These are phyloP conservation scores for Trichomycterus rosablanca DNA, from an alignment of 2,113 vertebrate genomes.

Conservation along the genomic window DNA sequence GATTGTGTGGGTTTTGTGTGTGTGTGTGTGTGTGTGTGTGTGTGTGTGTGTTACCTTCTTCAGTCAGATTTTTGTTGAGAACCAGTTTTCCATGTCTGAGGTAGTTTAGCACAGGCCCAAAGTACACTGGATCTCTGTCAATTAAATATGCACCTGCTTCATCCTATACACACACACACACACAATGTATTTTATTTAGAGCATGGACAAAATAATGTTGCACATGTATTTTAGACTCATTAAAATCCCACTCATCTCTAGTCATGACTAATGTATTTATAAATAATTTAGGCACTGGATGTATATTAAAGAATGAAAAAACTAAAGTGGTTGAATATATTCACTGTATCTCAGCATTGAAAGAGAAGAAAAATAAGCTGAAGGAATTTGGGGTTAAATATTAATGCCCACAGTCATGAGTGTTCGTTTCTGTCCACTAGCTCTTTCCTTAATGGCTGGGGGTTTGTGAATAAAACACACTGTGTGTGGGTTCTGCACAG, in stretches of 20 bases:
- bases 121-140: constrained; percentile 95
- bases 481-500: background rate
- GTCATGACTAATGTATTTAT: too few species aligned
- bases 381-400: constrained; percentile 36
- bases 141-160: constrained; percentile 97
- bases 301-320: too few species aligned
- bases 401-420: constrained; percentile 29
- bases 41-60: constrained; percentile 78
- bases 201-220: too few species aligned
- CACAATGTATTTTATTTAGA: too few species aligned
- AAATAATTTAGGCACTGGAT: too few species aligned
- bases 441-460: constrained; percentile 31
- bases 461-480: constrained; percentile 42
- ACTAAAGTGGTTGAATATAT: too few species aligned
- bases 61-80: constrained; percentile 93
- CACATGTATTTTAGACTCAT: too few species aligned
- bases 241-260: too few species aligned
- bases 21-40: background rate
- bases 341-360: background rate
- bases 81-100: constrained; percentile 95
- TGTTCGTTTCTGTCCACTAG: constrained; percentile 16
- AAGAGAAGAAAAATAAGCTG: constrained; percentile 10
- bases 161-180: constrained; percentile 67
- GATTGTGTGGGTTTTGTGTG: too few species aligned
- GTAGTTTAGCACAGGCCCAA: constrained; percentile 95